phyloP scores from a whole-genome alignment of 2,797 vertebrate species.

The Xyrichtys novacula region DNA sequence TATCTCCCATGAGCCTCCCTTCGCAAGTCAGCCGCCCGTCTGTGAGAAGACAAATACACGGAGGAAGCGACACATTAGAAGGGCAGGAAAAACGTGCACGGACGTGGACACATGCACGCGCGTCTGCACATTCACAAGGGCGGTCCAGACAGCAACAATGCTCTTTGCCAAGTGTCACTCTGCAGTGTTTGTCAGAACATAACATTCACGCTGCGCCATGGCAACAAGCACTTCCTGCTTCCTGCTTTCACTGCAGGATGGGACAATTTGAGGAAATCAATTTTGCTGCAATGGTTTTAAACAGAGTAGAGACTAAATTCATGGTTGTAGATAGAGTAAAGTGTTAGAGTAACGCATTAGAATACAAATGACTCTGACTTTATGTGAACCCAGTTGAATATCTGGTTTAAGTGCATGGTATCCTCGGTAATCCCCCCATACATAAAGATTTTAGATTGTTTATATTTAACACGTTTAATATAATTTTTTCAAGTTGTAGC shows the following conservation, averaged over 20 bases:
- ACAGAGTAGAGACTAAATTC: slow-evolving; percentile 40
- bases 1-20: slow-evolving; percentile 53
- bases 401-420: no score
- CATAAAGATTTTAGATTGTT: no score
- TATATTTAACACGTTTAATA: no score
- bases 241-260: slow-evolving; percentile 55
- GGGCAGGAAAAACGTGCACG: slow-evolving; percentile 62
- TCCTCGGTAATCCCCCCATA: no score
- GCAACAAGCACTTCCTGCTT: slow-evolving; percentile 78
- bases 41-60: slow-evolving; percentile 77
- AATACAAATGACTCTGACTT: no score
- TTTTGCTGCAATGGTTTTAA: slow-evolving; percentile 58
- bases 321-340: neutral
- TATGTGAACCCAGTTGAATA: no score
- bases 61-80: slow-evolving; percentile 77
- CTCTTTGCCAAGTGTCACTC: slow-evolving; percentile 74
- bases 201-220: slow-evolving; percentile 60
- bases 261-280: slow-evolving; percentile 83
- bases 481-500: no score
- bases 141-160: slow-evolving; percentile 57
- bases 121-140: slow-evolving; percentile 58
- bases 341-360: no score
- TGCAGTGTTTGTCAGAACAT: slow-evolving; percentile 69
- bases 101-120: slow-evolving; percentile 41
- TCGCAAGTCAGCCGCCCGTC: slow-evolving; percentile 57